Base-by-base conservation (phyloP, 2,797 vertebrate genomes). In the Tokudaia muenninki region DNA sequence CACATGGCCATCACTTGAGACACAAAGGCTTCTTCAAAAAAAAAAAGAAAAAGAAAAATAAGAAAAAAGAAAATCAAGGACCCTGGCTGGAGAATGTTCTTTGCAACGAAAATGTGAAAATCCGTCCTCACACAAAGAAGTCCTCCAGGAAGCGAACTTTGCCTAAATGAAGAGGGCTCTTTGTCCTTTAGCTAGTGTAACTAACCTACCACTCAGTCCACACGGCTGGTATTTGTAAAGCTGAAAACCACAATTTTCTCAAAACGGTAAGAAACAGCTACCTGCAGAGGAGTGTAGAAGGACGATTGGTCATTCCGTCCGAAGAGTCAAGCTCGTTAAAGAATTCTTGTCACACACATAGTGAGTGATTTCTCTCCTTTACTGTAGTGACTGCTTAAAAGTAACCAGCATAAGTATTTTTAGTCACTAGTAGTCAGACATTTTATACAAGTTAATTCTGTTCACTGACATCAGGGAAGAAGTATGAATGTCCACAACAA, bases 381-480 rank as follows among this genome's bases (percentile, higher is more conserved):
- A 78, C 44, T 44, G 19, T 67, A 96, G 87, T 89, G 88, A 95
- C 72, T 92, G 67, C 97, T 94, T 77, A 83, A 88, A 97, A 97
- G 59, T 96, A 94, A 95, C 87, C 90, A 94, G 61, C 37, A 47
- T 72, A 81, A 91, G 95, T 97, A 98, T 97, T 97, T 98, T 97
- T 95, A 97, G 96, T 82, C 88, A 63, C 70, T 96, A 37, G 94
- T 94, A 96, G 91, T 96, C 96, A 97, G 90, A 93, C 94, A 86
- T 95, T 96, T 96, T 91, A 97, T 75, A 97, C 94, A 97, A 98
- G 95, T 97, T 89, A 98, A 88, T 72, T 72, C 96, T 90, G 50
- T 79, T 92, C 96, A 72, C 34, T 98, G 97, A 96, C 87, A 94
- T 98, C 97, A 98, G 87, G 97, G 92, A 63, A 94, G 93, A 98